Conservation (phyloP, 1,140 invertebrate genomes). For the Zaprionus nigranus region DNA sequence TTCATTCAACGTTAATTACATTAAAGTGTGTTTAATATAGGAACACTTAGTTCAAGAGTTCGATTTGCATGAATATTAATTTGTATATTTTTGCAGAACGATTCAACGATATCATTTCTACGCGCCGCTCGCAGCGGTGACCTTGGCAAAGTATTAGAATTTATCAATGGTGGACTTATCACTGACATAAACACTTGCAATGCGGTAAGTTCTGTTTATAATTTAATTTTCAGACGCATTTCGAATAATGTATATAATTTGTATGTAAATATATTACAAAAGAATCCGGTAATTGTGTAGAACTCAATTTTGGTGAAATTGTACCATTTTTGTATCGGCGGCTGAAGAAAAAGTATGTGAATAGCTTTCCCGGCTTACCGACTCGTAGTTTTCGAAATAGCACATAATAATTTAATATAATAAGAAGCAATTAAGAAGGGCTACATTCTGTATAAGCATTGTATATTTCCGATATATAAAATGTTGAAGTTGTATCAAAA, state of each 20-base stretch:
- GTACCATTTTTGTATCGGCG: too few species aligned
- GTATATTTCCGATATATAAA: too few species aligned
- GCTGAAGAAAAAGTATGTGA: too few species aligned
- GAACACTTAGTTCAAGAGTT: not conserved
- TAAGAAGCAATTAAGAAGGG: too few species aligned
- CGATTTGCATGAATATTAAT: not conserved
- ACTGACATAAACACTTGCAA: conserved; percentile 99
- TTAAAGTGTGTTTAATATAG: not conserved
- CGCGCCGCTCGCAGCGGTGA: conserved; percentile 98
- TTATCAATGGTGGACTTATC: conserved; percentile 94
- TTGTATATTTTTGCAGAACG: conserved; percentile 86
- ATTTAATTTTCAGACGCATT: not conserved
- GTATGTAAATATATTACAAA: not conserved
- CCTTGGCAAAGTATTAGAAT: conserved; percentile 97
- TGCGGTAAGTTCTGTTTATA: conserved; percentile 89
- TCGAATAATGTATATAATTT: not conserved
- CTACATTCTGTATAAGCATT: too few species aligned
- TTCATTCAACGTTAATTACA: not conserved
- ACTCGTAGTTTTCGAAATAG: too few species aligned
- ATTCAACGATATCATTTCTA: conserved; percentile 93
- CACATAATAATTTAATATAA: too few species aligned
- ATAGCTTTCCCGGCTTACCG: too few species aligned
- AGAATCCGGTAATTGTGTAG: not conserved
- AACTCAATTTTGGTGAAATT: too few species aligned
- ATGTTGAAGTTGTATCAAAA: too few species aligned